phyloP scores from a whole-genome alignment of 53 echinoderm and acorn worm species.

The Antedon mediterranea region DNA sequence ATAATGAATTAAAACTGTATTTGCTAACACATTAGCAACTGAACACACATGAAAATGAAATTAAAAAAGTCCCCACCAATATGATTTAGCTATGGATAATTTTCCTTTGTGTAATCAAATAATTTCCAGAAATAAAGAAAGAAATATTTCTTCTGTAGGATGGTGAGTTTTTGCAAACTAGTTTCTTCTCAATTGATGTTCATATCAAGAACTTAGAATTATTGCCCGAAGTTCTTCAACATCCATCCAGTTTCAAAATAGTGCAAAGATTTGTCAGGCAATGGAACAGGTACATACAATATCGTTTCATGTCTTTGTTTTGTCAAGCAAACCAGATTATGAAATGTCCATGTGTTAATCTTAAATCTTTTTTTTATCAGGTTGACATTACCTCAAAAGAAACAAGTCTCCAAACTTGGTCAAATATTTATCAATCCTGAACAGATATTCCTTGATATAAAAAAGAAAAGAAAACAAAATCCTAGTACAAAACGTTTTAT shows the following conservation, averaged over 20 bases:
- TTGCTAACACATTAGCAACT: too few species aligned
- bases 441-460: constrained; percentile 35
- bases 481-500: constrained; percentile 44
- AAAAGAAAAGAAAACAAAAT: constrained; percentile 25
- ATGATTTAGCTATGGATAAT: too few species aligned
- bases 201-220: constrained; percentile 33
- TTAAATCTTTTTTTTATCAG: constrained; percentile 12
- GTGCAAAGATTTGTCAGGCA: constrained; percentile 45
- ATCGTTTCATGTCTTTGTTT: not conserved
- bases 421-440: constrained; percentile 42
- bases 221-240: constrained; percentile 30
- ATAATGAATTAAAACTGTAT: too few species aligned
- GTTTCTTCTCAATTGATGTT: constrained; percentile 43
- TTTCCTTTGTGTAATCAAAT: too few species aligned
- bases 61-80: too few species aligned
- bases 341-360: too few species aligned
- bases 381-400: constrained; percentile 44
- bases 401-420: constrained; percentile 45
- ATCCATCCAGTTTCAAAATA: constrained; percentile 26
- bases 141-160: too few species aligned
- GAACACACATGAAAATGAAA: too few species aligned
- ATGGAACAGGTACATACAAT: constrained; percentile 41
- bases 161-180: constrained; percentile 24
- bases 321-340: too few species aligned
- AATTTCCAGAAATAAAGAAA: too few species aligned